Base-by-base conservation (phyloP, 1,140 invertebrate species). In the Yoshiicerus persimilis region DNA sequence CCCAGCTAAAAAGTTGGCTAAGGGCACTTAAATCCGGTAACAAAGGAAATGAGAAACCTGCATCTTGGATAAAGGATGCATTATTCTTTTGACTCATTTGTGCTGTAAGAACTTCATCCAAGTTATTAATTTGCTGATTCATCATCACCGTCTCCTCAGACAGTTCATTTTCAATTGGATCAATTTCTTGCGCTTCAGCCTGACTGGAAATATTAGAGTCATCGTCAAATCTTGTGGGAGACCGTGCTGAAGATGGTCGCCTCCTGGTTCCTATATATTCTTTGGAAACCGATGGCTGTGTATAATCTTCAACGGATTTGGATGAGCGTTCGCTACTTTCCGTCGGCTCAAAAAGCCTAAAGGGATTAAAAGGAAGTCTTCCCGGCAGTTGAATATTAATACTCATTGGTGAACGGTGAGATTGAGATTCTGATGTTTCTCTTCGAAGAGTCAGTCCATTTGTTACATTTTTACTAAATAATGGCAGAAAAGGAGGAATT, bases 1-100 rank as follows among this genome's bases (percentile, higher is more conserved):
- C 86, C 88, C 89, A 89, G 16, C 88, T 80, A 84, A 91, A 91
- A 23, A 91, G 83, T 77, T 91, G 90, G 20, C 88, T 84, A 13
- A 91, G 64, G 9, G 87, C 87, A 70, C 88, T 87, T 6, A 91
- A 38, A 66, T 91, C 90, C 1, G 90, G 90, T 20, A 91, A 39
- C n/a, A 90, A 84, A 25, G 90, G 70, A 27, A 88, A 87, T 56
- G 56, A 86, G 16, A 84, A 84, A 6, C 16, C n/a, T 47, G 83
- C 47, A 41, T n/a, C 39, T 20, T 84, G 47, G 6, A 16, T n/a
- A 84, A 38, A 23, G 4, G 25, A 6, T 41, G 39, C 38, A 30
- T 47, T 47, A 66, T 80, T 83, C 23, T 88, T 41, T n/a, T 83
- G 75, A 83, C 39, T 86, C 88, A 88, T 88, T 83, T 88, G 83